Evolutionary conservation across 35 echinoderm and acorn worm species (phyloP).

Genomic region (Ptychodera flava): DNA sequence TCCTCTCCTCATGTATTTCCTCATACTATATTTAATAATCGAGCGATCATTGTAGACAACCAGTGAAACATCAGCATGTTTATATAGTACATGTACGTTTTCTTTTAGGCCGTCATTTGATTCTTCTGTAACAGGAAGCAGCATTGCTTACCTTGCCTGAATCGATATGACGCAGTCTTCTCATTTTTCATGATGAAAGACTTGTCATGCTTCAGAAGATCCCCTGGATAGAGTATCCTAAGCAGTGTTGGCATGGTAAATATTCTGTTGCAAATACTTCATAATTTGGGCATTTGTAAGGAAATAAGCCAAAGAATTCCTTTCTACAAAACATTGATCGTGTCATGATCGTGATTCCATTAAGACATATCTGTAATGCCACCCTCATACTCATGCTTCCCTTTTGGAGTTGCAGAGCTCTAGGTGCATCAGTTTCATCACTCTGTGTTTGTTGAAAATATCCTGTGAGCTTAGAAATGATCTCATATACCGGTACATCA

Average conservation of each 20-base stretch:
- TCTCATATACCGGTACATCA: too few species aligned
- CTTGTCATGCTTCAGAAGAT: slow-evolving; percentile 54
- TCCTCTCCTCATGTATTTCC: slow-evolving; percentile 24
- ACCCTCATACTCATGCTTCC: slow-evolving; percentile 21
- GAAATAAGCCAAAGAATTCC: slow-evolving; percentile 37
- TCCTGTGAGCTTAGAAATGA: too few species aligned
- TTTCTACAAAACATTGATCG: slow-evolving; percentile 30
- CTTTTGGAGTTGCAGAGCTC: too few species aligned
- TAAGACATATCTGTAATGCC: slow-evolving; percentile 16
- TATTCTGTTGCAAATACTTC: slow-evolving; percentile 11
- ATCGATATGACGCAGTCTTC: slow-evolving; percentile 9
- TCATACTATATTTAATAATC: slow-evolving; percentile 40
- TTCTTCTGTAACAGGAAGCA: slow-evolving; percentile 43
- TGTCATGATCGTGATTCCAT: slow-evolving; percentile 60
- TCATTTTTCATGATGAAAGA: slow-evolving; percentile 12
- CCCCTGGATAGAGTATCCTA: slow-evolving; percentile 27
- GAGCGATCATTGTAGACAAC: slow-evolving; percentile 34
- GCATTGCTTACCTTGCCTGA: slow-evolving; percentile 9
- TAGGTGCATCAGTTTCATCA: too few species aligned
- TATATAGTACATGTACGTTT: slow-evolving; percentile 23
- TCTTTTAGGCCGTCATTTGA: slow-evolving; percentile 12
- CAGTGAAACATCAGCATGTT: slow-evolving; percentile 29
- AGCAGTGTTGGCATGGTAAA: slow-evolving; percentile 44
- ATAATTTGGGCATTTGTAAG: slow-evolving; percentile 45
- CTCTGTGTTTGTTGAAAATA: too few species aligned